phyloP scores from a whole-genome alignment of 2,797 vertebrate species.

The Gephyroberyx darwinii region DNA sequence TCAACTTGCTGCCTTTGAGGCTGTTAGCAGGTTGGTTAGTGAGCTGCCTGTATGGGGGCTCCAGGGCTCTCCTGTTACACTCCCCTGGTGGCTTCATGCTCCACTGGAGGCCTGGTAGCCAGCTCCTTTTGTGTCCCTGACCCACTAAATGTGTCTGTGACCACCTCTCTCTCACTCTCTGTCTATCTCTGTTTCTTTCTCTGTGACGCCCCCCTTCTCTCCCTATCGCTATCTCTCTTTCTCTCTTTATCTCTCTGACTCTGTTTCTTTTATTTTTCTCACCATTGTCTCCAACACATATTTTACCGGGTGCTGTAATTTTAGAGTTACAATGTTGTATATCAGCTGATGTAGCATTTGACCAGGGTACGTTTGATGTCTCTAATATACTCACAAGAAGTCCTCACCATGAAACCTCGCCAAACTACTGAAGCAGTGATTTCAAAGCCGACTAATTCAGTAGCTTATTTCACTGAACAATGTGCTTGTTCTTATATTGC shows the following conservation, averaged over 20 bases:
- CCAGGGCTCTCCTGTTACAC: constrained; percentile 80
- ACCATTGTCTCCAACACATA: constrained; percentile 8
- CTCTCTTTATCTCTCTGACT: constrained; percentile 3
- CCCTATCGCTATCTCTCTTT: constrained; percentile 16
- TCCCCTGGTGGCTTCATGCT: constrained; percentile 80
- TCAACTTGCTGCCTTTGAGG: constrained; percentile 62
- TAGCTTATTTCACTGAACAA: background rate
- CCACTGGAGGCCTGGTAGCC: constrained; percentile 82
- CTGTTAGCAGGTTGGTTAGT: constrained; percentile 64
- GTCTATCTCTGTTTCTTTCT: constrained; percentile 54
- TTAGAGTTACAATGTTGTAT: constrained; percentile 3
- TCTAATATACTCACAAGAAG: background rate
- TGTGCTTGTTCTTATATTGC: background rate
- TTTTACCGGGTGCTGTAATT: constrained; percentile 17
- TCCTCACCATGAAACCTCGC: background rate
- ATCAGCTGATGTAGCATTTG: background rate
- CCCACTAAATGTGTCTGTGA: constrained; percentile 81
- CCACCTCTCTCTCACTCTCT: constrained; percentile 64
- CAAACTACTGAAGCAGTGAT: background rate
- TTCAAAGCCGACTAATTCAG: background rate
- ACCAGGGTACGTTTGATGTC: background rate
- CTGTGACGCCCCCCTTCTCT: constrained; percentile 25
- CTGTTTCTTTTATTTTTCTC: constrained; percentile 8
- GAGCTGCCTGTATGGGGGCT: constrained; percentile 72
- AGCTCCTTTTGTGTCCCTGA: constrained; percentile 81